These are phyloP conservation scores for Phymorhynchus buccinoides DNA, from an alignment of 1,140 invertebrate genomes.

Conservation along the genomic window DNA sequence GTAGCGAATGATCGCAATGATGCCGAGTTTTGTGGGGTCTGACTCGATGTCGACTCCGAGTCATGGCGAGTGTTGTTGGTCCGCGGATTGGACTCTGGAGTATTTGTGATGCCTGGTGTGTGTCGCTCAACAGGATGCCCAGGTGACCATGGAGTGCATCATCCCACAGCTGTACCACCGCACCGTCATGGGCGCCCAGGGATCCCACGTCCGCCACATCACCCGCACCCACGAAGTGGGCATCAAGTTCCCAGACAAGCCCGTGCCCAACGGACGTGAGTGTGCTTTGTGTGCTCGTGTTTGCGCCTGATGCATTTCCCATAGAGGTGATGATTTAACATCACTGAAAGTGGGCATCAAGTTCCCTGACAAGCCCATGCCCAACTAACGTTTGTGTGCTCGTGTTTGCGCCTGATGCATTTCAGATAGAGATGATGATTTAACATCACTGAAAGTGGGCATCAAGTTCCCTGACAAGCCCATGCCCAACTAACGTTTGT, in stretches of 20 bases:
- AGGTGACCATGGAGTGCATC: constrained; percentile 70
- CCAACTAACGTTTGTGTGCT: constrained; percentile 59
- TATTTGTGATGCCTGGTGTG: too few relatives aligned
- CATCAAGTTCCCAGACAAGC: constrained; percentile 73
- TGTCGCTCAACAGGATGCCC: constrained; percentile 70
- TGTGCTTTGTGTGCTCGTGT: background rate
- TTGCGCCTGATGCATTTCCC: too few relatives aligned
- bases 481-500: constrained; percentile 59
- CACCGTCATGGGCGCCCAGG: constrained; percentile 73
- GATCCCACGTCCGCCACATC: constrained; percentile 70
- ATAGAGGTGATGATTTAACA: too few relatives aligned
- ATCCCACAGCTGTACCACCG: constrained; percentile 71
- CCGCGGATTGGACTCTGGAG: too few relatives aligned
- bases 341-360: constrained; percentile 74
- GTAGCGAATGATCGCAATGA: too few relatives aligned
- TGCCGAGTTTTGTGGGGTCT: too few relatives aligned
- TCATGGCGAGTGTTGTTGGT: too few relatives aligned
- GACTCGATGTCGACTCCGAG: too few relatives aligned
- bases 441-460: too few relatives aligned
- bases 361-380: constrained; percentile 70
- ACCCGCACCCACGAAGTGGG: constrained; percentile 68
- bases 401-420: too few relatives aligned
- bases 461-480: constrained; percentile 74
- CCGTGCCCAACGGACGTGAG: constrained; percentile 61
- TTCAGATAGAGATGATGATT: too few relatives aligned